Percentiles rank a stretch among this genome's conserved stretches.
These are phyloP conservation scores for Clarias fuscus DNA, from an alignment of 2,797 vertebrate species.

Conservation along the genomic window DNA sequence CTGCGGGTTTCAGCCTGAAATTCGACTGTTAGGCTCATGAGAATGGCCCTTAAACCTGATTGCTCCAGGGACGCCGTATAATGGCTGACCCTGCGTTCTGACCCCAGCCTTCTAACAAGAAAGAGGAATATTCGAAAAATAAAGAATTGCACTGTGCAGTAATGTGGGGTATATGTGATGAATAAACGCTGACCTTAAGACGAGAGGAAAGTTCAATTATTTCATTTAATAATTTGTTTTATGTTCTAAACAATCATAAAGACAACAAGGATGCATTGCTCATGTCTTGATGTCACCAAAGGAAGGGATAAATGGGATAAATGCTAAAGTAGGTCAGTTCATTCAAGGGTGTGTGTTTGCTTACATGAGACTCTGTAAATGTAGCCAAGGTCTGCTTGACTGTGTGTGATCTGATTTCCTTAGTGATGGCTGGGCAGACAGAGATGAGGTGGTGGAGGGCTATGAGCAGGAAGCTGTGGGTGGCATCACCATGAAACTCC, in stretches of 20 bases:
- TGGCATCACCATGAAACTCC: constrained; percentile 94
- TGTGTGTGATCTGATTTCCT: constrained; percentile 41
- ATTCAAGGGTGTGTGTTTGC: constrained; percentile 24
- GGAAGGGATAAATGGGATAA: constrained; percentile 7
- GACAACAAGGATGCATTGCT: not conserved
- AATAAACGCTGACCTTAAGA: not conserved
- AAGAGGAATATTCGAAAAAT: too few species aligned
- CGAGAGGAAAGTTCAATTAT: not conserved
- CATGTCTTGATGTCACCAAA: not conserved
- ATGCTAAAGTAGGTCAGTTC: constrained; percentile 49
- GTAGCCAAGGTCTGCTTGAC: constrained; percentile 34
- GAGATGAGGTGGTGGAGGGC: constrained; percentile 95
- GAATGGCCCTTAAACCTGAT: too few species aligned
- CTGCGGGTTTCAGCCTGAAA: too few species aligned
- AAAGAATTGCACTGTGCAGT: too few species aligned
- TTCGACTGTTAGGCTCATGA: too few species aligned
- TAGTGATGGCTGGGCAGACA: constrained; percentile 98
- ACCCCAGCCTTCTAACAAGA: too few species aligned
- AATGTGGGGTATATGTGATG: too few species aligned
- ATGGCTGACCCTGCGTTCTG: too few species aligned
- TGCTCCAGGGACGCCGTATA: too few species aligned
- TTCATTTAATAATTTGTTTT: not conserved
- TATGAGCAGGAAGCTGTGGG: constrained; percentile 94
- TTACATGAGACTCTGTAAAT: constrained; percentile 18
- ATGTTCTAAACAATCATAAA: not conserved